phyloP scores from a whole-genome alignment of 2,888 invertebrate genomes.

The Erynnis tages region DNA sequence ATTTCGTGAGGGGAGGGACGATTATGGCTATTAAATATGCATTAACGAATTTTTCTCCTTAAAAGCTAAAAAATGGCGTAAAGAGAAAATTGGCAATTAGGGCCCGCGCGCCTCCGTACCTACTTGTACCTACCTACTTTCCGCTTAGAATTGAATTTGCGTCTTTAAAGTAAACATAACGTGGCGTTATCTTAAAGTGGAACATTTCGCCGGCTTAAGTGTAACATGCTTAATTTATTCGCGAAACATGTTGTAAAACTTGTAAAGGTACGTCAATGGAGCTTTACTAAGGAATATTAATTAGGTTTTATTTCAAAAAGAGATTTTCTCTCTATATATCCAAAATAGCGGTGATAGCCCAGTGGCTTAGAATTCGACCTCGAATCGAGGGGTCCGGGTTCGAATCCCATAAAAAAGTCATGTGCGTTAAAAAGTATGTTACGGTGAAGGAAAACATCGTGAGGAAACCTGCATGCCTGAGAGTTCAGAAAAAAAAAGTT shows the following conservation, averaged over 20 bases:
- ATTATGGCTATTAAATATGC: slow-evolving; percentile 80
- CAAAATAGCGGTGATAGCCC: too few relatives aligned
- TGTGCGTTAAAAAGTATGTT: too few relatives aligned
- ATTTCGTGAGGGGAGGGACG: slow-evolving; percentile 63
- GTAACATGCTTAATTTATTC: neutral
- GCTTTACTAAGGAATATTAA: too few relatives aligned
- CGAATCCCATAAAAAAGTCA: too few relatives aligned
- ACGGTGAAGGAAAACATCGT: too few relatives aligned
- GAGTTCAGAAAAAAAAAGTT: too few relatives aligned
- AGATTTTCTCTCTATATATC: too few relatives aligned
- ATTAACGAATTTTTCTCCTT: slow-evolving; percentile 80
- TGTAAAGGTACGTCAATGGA: too few relatives aligned
- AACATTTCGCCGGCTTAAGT: slow-evolving; percentile 2
- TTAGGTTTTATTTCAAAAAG: too few relatives aligned
- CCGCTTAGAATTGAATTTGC: slow-evolving; percentile 69
- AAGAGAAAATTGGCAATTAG: slow-evolving; percentile 80
- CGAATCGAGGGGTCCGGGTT: too few relatives aligned
- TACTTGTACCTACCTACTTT: slow-evolving; percentile 50
- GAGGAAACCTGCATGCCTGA: too few relatives aligned
- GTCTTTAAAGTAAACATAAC: slow-evolving; percentile 71
- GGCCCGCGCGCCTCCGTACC: slow-evolving; percentile 44
- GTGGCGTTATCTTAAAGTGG: slow-evolving; percentile 51
- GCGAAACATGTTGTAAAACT: neutral
- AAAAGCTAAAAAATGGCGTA: slow-evolving; percentile 79
- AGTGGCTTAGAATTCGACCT: too few relatives aligned